Evolutionary conservation across 2,888 invertebrate species (phyloP).

Genomic region (Pyrgus malvae): DNA sequence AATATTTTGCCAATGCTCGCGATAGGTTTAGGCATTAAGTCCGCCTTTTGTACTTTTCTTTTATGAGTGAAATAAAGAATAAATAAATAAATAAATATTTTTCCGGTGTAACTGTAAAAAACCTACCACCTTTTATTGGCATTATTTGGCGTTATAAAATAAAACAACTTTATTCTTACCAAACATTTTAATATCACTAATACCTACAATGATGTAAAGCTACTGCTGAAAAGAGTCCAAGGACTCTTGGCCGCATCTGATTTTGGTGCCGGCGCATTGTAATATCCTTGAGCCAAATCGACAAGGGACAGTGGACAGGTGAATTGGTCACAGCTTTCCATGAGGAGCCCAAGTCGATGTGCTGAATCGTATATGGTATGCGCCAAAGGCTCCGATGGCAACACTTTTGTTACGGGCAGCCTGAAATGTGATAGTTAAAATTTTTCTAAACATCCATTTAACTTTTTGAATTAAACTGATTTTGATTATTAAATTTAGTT

Average conservation of each 20-base stretch:
- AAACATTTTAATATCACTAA: background rate
- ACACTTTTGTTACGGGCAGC: constrained; percentile 84
- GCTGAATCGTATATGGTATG: constrained; percentile 86
- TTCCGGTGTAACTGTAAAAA: no score
- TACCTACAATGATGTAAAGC: constrained; percentile 40
- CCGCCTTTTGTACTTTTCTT: no score
- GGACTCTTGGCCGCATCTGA: constrained; percentile 52
- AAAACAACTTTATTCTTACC: background rate
- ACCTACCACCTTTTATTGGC: no score
- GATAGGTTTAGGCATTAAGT: no score
- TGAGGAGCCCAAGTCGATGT: constrained; percentile 65
- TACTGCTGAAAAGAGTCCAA: constrained; percentile 65
- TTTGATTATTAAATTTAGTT: no score
- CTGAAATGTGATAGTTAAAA: constrained; percentile 65
- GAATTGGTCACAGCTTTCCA: constrained; percentile 81
- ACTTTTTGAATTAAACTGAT: no score
- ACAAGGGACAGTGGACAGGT: constrained; percentile 87
- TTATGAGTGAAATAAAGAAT: no score
- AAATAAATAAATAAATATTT: no score
- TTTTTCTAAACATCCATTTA: no score
- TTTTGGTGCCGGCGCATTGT: constrained; percentile 65
- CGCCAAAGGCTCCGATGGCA: constrained; percentile 83
- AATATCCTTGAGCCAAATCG: constrained; percentile 85
- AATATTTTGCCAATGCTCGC: no score
- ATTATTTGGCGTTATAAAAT: background rate